Percentiles rank a stretch among this genome's conserved stretches.
phyloP scores from a whole-genome alignment of 1,140 invertebrate genomes.

The Platyscapa corneri region DNA sequence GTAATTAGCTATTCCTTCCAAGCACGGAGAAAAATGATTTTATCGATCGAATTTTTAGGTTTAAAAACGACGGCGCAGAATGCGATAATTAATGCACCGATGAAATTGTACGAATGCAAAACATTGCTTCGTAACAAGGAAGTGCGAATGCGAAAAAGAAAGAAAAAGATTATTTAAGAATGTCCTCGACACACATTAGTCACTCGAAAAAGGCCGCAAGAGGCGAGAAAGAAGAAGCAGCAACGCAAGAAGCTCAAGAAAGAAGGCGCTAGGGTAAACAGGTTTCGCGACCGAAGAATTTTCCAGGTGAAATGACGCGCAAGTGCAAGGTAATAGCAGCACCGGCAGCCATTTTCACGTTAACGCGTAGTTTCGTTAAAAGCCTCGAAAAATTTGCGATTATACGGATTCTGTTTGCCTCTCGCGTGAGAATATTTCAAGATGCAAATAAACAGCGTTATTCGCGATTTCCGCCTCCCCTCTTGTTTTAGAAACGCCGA shows the following conservation, averaged over 20 bases:
- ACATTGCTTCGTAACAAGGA: background rate
- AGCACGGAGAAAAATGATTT: no score
- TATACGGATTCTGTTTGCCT: background rate
- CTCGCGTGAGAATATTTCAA: background rate
- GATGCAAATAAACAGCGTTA: no score
- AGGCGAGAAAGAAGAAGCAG: background rate
- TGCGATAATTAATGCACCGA: background rate
- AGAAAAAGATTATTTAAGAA: conserved; percentile 25
- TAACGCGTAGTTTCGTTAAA: background rate
- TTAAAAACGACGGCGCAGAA: background rate
- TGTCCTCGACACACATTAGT: conserved; percentile 36
- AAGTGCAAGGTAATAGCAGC: no score
- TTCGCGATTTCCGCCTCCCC: no score
- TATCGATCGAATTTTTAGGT: no score
- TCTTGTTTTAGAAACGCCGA: no score
- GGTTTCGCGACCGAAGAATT: background rate
- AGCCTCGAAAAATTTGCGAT: background rate
- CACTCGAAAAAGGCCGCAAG: background rate
- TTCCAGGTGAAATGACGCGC: no score
- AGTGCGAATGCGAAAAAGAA: background rate
- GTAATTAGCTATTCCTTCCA: no score
- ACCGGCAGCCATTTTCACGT: no score
- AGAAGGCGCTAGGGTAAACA: background rate
- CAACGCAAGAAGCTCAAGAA: background rate
- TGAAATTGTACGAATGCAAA: background rate